A percentile compares a stretch with the other conserved stretches of the same genome.
Evolutionary conservation across 2,113 vertebrate genomes (phyloP).

Genomic region (Notothenia coriiceps): DNA sequence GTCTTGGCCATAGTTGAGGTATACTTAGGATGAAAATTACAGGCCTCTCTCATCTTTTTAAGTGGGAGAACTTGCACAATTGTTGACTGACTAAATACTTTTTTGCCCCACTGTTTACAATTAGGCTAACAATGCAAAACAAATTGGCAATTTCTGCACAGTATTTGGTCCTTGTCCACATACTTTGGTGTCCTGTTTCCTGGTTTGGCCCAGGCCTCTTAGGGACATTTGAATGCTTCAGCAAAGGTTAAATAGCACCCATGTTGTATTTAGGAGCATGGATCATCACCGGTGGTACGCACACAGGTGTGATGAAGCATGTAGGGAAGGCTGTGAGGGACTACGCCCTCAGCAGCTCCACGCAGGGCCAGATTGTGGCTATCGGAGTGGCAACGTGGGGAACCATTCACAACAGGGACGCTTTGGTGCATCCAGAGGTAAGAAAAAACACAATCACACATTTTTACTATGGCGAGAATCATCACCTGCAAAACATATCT

Average conservation of each 20-base stretch:
- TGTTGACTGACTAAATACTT: too few relatives aligned
- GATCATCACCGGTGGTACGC: constrained; percentile 95
- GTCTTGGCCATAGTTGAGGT: too few relatives aligned
- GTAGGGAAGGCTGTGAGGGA: constrained; percentile 93
- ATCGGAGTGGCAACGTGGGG: constrained; percentile 98
- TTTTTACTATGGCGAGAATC: background rate
- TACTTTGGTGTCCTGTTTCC: background rate
- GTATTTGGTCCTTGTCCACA: background rate
- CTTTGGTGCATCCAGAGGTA: constrained; percentile 80
- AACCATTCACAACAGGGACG: constrained; percentile 88
- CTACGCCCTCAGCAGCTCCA: constrained; percentile 85
- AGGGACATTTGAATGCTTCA: background rate
- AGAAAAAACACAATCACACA: background rate
- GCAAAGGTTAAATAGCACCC: background rate
- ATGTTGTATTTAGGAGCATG: constrained; percentile 88
- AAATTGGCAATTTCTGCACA: background rate
- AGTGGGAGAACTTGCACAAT: too few relatives aligned
- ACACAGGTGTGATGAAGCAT: constrained; percentile 96
- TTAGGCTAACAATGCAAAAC: too few relatives aligned
- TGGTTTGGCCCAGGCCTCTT: background rate
- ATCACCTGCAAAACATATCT: background rate
- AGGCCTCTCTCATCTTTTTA: too few relatives aligned
- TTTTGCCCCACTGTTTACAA: too few relatives aligned
- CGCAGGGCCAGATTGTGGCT: constrained; percentile 86
- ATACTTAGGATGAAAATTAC: too few relatives aligned